Conservation (phyloP, 2,113 vertebrate species). For the Callorhinus ursinus region DNA sequence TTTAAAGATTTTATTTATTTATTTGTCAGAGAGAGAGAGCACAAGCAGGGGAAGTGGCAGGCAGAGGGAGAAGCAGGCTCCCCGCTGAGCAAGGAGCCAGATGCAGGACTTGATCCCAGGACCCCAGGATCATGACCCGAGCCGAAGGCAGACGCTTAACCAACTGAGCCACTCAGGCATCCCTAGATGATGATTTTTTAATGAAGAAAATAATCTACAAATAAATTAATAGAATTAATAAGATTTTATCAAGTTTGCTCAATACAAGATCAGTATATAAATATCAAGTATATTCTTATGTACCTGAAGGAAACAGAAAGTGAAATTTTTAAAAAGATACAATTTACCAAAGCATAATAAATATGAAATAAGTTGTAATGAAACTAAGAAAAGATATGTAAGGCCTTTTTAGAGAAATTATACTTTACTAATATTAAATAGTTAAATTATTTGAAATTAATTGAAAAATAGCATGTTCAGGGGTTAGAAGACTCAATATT, state of each 20-base stretch:
- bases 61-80: too few relatives aligned
- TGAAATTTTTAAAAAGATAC: background rate
- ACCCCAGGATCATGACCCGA: too few relatives aligned
- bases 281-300: background rate
- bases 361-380: background rate
- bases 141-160: too few relatives aligned
- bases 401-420: background rate
- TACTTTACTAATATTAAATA: background rate
- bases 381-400: background rate
- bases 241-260: background rate
- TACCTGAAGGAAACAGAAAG: background rate
- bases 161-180: too few relatives aligned
- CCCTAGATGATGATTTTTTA: background rate
- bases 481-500: background rate
- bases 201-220: background rate
- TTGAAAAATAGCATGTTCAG: background rate
- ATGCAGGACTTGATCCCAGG: too few relatives aligned
- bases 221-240: conserved; percentile 2
- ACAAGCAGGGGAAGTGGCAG: too few relatives aligned
- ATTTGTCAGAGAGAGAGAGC: too few relatives aligned
- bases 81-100: too few relatives aligned
- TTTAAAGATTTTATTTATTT: background rate
- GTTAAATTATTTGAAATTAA: background rate
- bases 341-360: background rate
- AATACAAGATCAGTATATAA: background rate